A percentile compares a stretch with the other conserved stretches of the same genome.
phyloP scores from a whole-genome alignment of 2,888 invertebrate genomes.

The Halocaridina rubra region DNA sequence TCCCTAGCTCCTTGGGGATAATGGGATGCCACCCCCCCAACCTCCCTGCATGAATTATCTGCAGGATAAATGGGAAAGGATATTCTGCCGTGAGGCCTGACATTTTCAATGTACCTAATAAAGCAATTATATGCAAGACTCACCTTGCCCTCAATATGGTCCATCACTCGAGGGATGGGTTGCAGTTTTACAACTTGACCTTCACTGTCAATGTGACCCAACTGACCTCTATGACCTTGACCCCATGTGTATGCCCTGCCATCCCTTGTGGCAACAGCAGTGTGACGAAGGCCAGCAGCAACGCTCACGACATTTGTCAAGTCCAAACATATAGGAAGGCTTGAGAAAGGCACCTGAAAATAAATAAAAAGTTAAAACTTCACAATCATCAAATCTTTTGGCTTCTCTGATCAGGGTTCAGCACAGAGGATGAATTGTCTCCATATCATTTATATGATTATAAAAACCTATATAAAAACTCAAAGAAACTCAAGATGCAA shows the following conservation, averaged over 20 bases:
- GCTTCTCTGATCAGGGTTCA: not conserved
- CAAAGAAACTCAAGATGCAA: too few relatives aligned
- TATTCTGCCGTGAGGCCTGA: too few relatives aligned
- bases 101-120: too few relatives aligned
- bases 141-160: constrained; percentile 54
- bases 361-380: too few relatives aligned
- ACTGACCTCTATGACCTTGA: constrained; percentile 60
- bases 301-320: constrained; percentile 57
- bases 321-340: constrained; percentile 61
- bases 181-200: constrained; percentile 58
- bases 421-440: not conserved
- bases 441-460: not conserved
- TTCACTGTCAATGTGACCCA: constrained; percentile 59
- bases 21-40: too few relatives aligned
- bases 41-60: too few relatives aligned
- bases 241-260: constrained; percentile 63
- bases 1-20: too few relatives aligned
- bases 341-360: constrained; percentile 60
- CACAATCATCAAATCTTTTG: too few relatives aligned
- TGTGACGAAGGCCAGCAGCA: constrained; percentile 59
- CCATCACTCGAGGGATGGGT: constrained; percentile 48
- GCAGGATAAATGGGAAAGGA: too few relatives aligned
- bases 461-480: too few relatives aligned
- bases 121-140: too few relatives aligned
- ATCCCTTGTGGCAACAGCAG: constrained; percentile 57